These are phyloP conservation scores for Platycercus adscitus DNA, from an alignment of 2,113 vertebrate genomes.

Conservation along the genomic window DNA sequence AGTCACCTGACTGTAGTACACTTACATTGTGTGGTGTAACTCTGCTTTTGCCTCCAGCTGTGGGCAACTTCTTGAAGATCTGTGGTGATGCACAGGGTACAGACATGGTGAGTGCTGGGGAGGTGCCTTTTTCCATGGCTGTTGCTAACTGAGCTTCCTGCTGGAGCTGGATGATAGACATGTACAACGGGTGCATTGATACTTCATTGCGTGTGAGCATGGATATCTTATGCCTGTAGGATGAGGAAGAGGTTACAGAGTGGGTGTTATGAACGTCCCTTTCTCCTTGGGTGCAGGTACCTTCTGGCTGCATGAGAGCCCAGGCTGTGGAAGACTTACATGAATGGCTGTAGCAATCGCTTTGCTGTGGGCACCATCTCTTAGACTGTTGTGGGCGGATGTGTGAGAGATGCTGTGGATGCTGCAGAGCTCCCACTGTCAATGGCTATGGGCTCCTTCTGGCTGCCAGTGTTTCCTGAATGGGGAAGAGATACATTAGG, in stretches of 20 bases:
- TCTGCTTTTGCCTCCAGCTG: not conserved
- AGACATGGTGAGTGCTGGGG: not conserved
- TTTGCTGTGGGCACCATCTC: not conserved
- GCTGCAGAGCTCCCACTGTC: not conserved
- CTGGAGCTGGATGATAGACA: not conserved
- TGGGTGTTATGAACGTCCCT: not conserved
- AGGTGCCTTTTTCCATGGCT: not conserved
- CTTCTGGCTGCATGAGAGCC: not conserved
- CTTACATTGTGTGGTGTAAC: not conserved
- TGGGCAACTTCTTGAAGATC: not conserved
- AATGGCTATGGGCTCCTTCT: not conserved
- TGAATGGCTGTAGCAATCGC: rapidly evolving
- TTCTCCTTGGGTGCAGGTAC: not conserved
- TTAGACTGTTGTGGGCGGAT: not conserved
- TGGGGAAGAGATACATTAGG: too few relatives aligned
- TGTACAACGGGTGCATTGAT: not conserved
- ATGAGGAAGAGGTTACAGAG: not conserved
- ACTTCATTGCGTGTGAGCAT: not conserved
- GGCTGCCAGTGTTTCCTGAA: too few relatives aligned
- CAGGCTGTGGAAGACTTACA: not conserved
- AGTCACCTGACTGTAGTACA: not conserved
- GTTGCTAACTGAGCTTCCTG: not conserved
- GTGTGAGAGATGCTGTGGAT: not conserved
- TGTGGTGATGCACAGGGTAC: not conserved
- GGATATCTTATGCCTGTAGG: not conserved